Evolutionary conservation across 2,797 vertebrate species (phyloP).

Genomic region (Spinibarbus caldwelli): DNA sequence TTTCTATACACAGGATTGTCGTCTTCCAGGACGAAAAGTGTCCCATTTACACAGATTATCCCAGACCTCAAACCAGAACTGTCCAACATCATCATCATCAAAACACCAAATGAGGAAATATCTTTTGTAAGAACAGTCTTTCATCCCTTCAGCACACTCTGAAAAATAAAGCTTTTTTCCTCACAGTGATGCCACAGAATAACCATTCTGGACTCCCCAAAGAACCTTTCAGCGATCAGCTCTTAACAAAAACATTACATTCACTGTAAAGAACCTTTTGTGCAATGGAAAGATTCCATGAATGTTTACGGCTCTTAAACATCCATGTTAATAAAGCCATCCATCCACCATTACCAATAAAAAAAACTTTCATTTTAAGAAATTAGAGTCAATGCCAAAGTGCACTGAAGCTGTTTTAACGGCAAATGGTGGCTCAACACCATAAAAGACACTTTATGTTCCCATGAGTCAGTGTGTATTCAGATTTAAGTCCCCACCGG

Average conservation of each 20-base stretch:
- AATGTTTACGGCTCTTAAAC: neutral
- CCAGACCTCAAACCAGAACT: neutral
- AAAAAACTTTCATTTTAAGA: neutral
- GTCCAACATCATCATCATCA: neutral
- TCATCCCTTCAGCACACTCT: neutral
- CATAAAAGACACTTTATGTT: neutral
- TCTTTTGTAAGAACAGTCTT: neutral
- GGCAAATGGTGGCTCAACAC: no score
- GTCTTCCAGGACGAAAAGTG: no score
- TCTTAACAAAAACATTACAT: neutral
- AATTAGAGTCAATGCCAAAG: neutral
- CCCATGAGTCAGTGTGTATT: neutral
- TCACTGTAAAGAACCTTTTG: neutral
- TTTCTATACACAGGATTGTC: neutral
- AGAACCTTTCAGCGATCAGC: neutral
- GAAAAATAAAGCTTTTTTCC: neutral
- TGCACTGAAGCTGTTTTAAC: neutral
- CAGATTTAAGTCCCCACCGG: neutral
- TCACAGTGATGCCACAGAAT: neutral
- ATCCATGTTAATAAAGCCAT: neutral
- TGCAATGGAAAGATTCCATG: neutral
- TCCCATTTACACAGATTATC: neutral
- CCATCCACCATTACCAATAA: neutral
- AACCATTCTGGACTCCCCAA: neutral
- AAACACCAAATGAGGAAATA: neutral